A percentile compares a stretch with the other conserved stretches of the same genome.
phyloP scores from a whole-genome alignment of 2,888 invertebrate species.

The Tricholauxania praeusta region DNA sequence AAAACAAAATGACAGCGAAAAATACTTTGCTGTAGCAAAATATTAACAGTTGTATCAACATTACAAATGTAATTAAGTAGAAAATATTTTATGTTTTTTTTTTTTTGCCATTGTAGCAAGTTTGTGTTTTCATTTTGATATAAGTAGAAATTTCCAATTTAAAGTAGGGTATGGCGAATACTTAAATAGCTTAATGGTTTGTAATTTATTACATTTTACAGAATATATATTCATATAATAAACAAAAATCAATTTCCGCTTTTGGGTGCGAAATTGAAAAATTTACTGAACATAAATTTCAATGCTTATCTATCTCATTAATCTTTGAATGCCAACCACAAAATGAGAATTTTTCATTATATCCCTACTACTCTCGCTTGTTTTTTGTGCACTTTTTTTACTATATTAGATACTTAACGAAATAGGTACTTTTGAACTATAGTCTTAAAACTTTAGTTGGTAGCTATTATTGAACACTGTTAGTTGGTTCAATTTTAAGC shows the following conservation, averaged over 20 bases:
- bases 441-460: too few species aligned
- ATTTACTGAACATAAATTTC: slow-evolving; percentile 26
- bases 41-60: too few species aligned
- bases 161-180: too few species aligned
- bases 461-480: neutral
- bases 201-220: slow-evolving; percentile 16
- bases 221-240: neutral
- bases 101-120: too few species aligned
- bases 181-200: neutral
- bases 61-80: too few species aligned
- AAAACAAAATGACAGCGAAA: neutral
- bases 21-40: too few species aligned
- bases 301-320: slow-evolving; percentile 17
- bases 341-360: neutral
- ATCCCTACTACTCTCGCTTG: neutral
- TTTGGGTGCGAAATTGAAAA: neutral
- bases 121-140: too few species aligned
- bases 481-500: neutral
- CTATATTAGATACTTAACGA: neutral
- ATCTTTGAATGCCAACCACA: slow-evolving; percentile 1
- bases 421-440: too few species aligned
- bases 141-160: too few species aligned
- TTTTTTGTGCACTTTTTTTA: neutral
- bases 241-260: slow-evolving; percentile 29
- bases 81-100: too few species aligned